Percentiles rank a stretch among this genome's conserved stretches.
These are phyloP conservation scores for Pangasius macronema DNA, from an alignment of 2,797 vertebrate species.

Conservation along the genomic window DNA sequence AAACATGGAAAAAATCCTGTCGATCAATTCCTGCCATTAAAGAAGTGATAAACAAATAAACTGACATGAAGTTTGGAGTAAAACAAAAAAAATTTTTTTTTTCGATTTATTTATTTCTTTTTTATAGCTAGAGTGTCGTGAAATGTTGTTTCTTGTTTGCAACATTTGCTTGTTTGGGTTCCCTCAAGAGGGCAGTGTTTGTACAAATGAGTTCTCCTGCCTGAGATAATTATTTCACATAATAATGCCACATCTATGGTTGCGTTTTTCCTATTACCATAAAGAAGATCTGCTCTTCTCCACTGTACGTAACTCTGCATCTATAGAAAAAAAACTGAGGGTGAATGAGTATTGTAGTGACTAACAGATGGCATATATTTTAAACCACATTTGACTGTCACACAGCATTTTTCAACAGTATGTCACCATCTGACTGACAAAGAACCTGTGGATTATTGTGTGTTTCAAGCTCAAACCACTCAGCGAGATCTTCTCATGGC, in stretches of 20 bases:
- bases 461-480: not conserved
- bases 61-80: conserved; percentile 20
- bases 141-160: conserved; percentile 5
- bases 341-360: not conserved
- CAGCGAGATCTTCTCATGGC: not conserved
- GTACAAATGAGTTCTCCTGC: conserved; percentile 57
- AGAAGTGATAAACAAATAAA: not conserved
- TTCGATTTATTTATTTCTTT: not conserved
- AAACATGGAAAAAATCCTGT: not conserved
- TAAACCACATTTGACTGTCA: conserved; percentile 9
- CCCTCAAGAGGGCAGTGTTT: conserved; percentile 81
- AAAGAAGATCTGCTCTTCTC: not conserved
- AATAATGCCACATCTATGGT: not conserved
- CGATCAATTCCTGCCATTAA: not conserved
- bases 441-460: conserved; percentile 11
- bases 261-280: not conserved
- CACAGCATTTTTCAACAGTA: conserved; percentile 13
- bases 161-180: conserved; percentile 54
- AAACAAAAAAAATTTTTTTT: not conserved
- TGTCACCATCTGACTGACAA: conserved; percentile 8
- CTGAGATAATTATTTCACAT: not conserved
- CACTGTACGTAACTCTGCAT: not conserved
- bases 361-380: not conserved
- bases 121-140: not conserved
- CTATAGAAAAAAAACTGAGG: not conserved